Evolutionary conservation across 2,797 vertebrate genomes (phyloP).

Genomic region (Anguilla megastoma): DNA sequence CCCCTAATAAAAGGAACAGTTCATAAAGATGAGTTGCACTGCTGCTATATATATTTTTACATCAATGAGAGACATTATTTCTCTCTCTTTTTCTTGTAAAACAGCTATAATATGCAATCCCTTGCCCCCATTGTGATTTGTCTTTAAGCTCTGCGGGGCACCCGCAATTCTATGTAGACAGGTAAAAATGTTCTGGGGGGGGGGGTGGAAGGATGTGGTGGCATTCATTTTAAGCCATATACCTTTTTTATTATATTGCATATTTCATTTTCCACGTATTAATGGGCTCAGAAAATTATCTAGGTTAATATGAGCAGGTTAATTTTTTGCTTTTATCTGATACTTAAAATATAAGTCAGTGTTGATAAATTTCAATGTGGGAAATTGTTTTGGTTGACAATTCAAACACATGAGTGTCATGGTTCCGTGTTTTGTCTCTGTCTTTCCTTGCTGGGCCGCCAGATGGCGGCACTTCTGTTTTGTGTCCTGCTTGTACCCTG

Average conservation of each 20-base stretch:
- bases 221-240: no score
- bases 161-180: not conserved
- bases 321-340: not conserved
- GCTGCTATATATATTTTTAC: not conserved
- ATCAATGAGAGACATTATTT: not conserved
- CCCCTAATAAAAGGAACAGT: not conserved
- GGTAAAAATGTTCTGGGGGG: not conserved
- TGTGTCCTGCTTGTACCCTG: no score
- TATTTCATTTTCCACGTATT: no score
- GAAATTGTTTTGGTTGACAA: not conserved
- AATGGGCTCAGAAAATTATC: not conserved
- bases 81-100: not conserved
- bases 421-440: no score
- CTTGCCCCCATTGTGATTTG: not conserved
- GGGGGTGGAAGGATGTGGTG: no score
- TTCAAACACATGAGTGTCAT: not conserved
- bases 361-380: not conserved
- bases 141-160: not conserved
- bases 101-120: not conserved
- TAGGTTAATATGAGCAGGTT: not conserved
- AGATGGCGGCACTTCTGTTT: no score
- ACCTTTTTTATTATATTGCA: not conserved
- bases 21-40: conserved; percentile 6
- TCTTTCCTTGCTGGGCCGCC: no score
- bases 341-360: not conserved